Conservation (phyloP, 2,888 invertebrate genomes). For the Petrophora chlorosata region DNA sequence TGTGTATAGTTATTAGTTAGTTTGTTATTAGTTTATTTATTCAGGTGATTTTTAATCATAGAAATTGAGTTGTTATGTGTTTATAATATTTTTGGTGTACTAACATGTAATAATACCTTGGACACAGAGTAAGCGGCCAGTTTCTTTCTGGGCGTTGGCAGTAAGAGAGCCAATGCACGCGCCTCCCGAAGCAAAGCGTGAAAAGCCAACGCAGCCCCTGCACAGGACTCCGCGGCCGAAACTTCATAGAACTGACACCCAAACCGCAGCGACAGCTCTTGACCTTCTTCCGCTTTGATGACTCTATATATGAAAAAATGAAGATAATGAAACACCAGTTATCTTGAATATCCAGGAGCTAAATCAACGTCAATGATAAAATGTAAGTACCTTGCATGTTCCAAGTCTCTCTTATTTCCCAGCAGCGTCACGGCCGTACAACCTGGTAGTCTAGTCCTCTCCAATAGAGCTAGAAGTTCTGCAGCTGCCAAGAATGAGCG, state of each 20-base stretch:
- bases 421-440: slow-evolving; percentile 90
- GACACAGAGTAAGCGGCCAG: slow-evolving; percentile 91
- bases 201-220: slow-evolving; percentile 91
- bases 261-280: slow-evolving; percentile 89
- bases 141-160: slow-evolving; percentile 88
- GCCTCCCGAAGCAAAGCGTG: slow-evolving; percentile 90
- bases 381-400: slow-evolving; percentile 87
- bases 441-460: slow-evolving; percentile 88
- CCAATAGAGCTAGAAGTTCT: slow-evolving; percentile 87
- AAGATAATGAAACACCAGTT: too few relatives aligned
- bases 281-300: slow-evolving; percentile 91
- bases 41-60: too few relatives aligned
- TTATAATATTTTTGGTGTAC: slow-evolving; percentile 14
- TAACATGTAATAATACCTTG: slow-evolving; percentile 76
- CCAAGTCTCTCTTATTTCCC: slow-evolving; percentile 92
- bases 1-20: too few relatives aligned
- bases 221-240: slow-evolving; percentile 92
- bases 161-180: slow-evolving; percentile 88
- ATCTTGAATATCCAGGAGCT: too few relatives aligned
- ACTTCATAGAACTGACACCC: slow-evolving; percentile 94
- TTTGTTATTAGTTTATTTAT: too few relatives aligned
- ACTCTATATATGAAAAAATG: slow-evolving; percentile 76
- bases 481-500: slow-evolving; percentile 90
- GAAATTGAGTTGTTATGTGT: too few relatives aligned
- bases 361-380: too few relatives aligned